A percentile compares a stretch with the other conserved stretches of the same genome.
phyloP scores from a whole-genome alignment of 2,113 vertebrate species.

The Lepidiolamprologus cunningtoni region DNA sequence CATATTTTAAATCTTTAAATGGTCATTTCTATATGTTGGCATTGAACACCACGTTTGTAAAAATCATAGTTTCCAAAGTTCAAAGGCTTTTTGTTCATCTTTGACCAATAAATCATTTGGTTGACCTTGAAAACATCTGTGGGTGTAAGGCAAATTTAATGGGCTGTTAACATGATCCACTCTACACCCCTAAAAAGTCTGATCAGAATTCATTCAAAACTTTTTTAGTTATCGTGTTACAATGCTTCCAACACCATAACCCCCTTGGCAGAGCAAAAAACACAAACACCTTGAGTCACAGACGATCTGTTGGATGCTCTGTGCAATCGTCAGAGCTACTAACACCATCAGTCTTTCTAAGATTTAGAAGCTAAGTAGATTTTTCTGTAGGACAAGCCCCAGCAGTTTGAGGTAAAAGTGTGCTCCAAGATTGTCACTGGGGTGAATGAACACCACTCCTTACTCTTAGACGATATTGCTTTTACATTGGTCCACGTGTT shows the following conservation, averaged over 20 bases:
- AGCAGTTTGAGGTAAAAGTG: fast-evolving
- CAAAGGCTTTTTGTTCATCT: background rate
- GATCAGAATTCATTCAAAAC: background rate
- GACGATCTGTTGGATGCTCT: fast-evolving
- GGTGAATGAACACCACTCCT: background rate
- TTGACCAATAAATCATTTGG: background rate
- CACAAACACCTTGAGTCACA: background rate
- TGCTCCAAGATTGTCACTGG: background rate
- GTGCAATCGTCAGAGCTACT: background rate
- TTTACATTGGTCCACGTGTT: background rate
- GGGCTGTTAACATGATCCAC: background rate
- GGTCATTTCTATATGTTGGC: background rate
- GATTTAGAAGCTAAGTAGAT: background rate
- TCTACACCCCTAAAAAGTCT: background rate
- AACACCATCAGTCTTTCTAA: background rate
- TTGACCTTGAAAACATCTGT: fast-evolving
- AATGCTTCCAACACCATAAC: background rate
- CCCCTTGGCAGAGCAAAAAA: background rate
- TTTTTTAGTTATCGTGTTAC: background rate
- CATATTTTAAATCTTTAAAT: background rate
- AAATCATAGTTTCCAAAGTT: background rate
- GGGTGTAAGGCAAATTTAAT: background rate
- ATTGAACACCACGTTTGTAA: background rate
- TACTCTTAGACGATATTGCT: background rate
- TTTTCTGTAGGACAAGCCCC: background rate